Base-by-base conservation (phyloP, 2,113 vertebrate genomes). In the Rousettus leschenaultii region DNA sequence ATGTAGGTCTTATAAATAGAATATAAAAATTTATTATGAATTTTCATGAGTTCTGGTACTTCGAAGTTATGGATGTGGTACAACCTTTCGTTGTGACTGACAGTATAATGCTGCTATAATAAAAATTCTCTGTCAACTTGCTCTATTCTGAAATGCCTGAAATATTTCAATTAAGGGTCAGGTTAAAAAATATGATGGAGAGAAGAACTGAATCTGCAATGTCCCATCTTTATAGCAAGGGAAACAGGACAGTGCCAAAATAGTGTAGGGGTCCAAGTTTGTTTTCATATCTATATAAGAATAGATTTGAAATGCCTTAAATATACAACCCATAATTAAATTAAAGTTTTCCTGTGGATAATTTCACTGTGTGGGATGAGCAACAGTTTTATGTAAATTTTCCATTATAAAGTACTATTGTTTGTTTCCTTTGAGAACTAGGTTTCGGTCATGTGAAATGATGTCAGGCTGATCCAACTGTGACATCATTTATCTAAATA, bases 41-140 rank as follows among this genome's bases (percentile, higher is more conserved):
- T 92, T 89, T 94, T 73, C 63, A 38, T 61, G 75, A 91, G 51
- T 83, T 61, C 68, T 71, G 45, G n/a, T 15, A 77, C 83, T 95
- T 86, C 40, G 55, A 94, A 86, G 84, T 91, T 88, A 90, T 35
- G 78, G 84, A 70, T 1, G 0, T 48, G 71, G 45, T 55, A 15
- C 19, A 74, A 51, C 51, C 14, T 85, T 96, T 95, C 75, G 94
- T 38, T 90, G 70, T 96, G 65, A 96, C 55, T 95, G 71, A 66
- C 85, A 92, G 57, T 45, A 65, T 48, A 91, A 80, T 86, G 48
- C 35, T 87, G 63, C 51, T 85, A 21, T 43, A 87, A 65, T 95
- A 79, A 95, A 77, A 74, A 22, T 82, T 68, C 92, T 65, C 65
- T 43, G 57, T 82, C 59, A 84, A 24, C 48, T n/a, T 86, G 53